These are phyloP conservation scores for Omphaloscelis lunosa DNA, from an alignment of 2,888 invertebrate species.

Conservation along the genomic window DNA sequence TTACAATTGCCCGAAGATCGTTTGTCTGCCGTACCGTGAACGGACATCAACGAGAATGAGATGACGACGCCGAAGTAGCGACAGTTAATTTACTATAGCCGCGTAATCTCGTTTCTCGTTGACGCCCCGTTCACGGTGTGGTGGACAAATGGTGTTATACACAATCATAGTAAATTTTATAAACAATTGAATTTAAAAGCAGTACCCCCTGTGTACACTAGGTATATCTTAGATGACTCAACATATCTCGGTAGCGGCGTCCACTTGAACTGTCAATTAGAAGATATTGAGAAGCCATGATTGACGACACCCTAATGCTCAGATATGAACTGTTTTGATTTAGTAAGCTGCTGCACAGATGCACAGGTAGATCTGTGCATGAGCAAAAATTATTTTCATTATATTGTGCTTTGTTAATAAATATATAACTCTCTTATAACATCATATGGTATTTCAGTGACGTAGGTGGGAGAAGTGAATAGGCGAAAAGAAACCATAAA, in stretches of 20 bases:
- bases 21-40: no score
- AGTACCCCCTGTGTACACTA: constrained; percentile 71
- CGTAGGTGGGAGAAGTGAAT: not conserved
- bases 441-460: not conserved
- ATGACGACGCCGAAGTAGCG: no score
- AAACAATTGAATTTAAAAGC: no score
- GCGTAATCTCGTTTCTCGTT: no score
- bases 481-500: not conserved
- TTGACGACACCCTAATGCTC: constrained; percentile 78
- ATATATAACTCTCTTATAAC: not conserved
- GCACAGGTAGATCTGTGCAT: not conserved
- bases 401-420: not conserved
- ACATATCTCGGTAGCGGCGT: constrained; percentile 86
- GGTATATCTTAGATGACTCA: constrained; percentile 86
- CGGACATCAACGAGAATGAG: no score
- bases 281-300: constrained; percentile 85
- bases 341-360: constrained; percentile 8
- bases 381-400: not conserved
- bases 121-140: no score
- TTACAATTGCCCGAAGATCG: no score
- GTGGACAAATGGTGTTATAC: no score
- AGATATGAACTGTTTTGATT: constrained; percentile 58
- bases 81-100: no score
- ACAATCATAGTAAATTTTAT: no score
- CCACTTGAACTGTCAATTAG: constrained; percentile 90